phyloP scores from a whole-genome alignment of 2,888 invertebrate species.

The Nowickia ferox region DNA sequence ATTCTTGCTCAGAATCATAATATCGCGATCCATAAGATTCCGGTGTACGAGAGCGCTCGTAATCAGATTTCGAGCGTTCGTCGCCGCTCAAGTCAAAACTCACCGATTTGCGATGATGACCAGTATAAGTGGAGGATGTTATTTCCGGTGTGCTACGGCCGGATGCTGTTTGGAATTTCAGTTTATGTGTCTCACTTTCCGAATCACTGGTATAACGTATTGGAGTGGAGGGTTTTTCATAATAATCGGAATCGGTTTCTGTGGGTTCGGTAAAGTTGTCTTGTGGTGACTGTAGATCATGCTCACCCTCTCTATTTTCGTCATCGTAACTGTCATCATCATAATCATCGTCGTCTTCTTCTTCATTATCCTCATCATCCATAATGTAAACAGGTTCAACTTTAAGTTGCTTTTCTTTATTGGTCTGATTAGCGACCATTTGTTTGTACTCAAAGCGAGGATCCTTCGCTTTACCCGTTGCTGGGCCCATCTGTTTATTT shows the following conservation, averaged over 20 bases:
- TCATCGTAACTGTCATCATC: constrained; percentile 65
- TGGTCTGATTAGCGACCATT: constrained; percentile 76
- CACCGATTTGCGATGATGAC: constrained; percentile 82
- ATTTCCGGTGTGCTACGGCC: constrained; percentile 81
- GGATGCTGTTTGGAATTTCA: constrained; percentile 74
- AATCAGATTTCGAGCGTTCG: constrained; percentile 81
- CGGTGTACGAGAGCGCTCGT: constrained; percentile 78
- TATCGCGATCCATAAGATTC: constrained; percentile 74
- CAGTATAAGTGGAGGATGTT: constrained; percentile 64
- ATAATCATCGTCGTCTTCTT: constrained; percentile 71
- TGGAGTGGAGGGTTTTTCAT: constrained; percentile 73
- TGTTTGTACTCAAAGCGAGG: constrained; percentile 78
- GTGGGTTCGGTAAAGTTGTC: constrained; percentile 73
- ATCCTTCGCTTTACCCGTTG: constrained; percentile 53
- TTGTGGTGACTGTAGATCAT: constrained; percentile 75
- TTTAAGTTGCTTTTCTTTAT: constrained; percentile 71
- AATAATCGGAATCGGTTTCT: constrained; percentile 79
- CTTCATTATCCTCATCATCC: constrained; percentile 78
- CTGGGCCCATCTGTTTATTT: constrained; percentile 41
- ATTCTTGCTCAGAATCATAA: constrained; percentile 82
- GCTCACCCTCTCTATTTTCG: constrained; percentile 68
- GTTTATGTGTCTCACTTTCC: constrained; percentile 78
- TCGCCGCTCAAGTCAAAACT: constrained; percentile 83
- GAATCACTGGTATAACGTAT: constrained; percentile 80
- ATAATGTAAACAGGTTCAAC: constrained; percentile 80